Evolutionary conservation across 2,113 vertebrate genomes (phyloP), one percentile per base, ranked within the genome.

Genomic region (Catharus bicknelli): DNA sequence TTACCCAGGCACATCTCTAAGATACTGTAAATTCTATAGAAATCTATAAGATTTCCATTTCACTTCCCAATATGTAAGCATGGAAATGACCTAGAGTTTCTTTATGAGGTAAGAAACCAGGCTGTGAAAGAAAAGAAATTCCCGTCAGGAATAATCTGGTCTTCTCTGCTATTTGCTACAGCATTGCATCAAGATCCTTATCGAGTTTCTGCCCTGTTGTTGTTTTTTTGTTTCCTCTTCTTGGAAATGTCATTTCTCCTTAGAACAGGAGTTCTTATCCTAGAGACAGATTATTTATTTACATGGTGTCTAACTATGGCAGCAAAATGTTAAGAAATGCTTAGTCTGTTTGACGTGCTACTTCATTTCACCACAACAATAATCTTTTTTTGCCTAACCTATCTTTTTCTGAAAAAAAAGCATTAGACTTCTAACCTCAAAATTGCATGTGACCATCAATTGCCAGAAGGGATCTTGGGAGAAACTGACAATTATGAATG

Each of bases 401-500:
- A 80, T 43, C 22, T 69, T 17, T 82, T 26, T n/a, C 78, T 50
- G 90, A 51, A 74, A 78, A 59, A 51, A 91, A 86, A 84, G 3
- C 55, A 40, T 68, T 88, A 57, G 21, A 42, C 21, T 91, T 94
- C 61, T 79, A 91, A 88, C 73, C 72, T 88, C 62, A 91, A 40
- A 81, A 90, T 86, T 93, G 38, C 29, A 29, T 36, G n/a, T 78
- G 54, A 22, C 34, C 43, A 63, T 55, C 53, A 57, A 55, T 73
- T 86, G 40, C 81, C 69, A 67, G 59, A 79, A 61, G 86, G 59
- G 83, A 23, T 78, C 76, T 85, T 54, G 51, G 91, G 62, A 59
- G 58, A 95, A 85, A 43, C 64, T 94, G 94, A 69, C 90, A 90
- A 84, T 93, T 94, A 94, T 64, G 70, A 90, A 95, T 86, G 90